Evolutionary conservation across 2,797 vertebrate genomes (phyloP), one percentile per base, ranked within the genome.

Genomic region (Sebastes baramenuke): DNA sequence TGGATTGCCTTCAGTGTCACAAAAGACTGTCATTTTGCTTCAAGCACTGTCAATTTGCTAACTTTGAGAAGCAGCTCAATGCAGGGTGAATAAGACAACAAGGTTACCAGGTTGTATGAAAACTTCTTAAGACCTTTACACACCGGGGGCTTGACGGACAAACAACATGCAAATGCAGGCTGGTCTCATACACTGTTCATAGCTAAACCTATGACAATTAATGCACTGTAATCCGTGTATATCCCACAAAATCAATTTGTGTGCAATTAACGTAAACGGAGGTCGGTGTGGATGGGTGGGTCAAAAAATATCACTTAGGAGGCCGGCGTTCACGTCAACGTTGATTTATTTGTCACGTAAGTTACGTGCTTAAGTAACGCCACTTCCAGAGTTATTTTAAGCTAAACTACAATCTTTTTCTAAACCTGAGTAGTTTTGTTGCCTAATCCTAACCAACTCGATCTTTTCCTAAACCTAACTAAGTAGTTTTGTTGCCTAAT

Each of bases 1-100:
- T 75, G 11, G 24, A 60, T n/a, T 27, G 42, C 18, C 24, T 54
- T 66, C 55, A 58, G 29, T 54, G 61, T 64, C 54, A 79, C 62
- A 68, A 79, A 67, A 66, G 13, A 36, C 18, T 60, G 32, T 49
- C 36, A 60, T 18, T n/a, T 3, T 42, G 30, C 54, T 38, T n/a
- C 5, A 6, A 32, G 34, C 62, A 11, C 16, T 46, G 49, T 60
- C 13, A 10, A 11, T 52, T 34, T 14, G 14, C 42, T 68, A 18
- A 29, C 9, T 64, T 14, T 67, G 20, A 65, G 42, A 67, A 34
- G 52, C 34, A 38, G 8, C 11, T 27, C 72, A 20, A 25, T 66
- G 8, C 13, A 13, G 16, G 8, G n/a, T 36, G 29, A 2, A 20
- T 11, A 64, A 55, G 27, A 5, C 8, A 54, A 14, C 25, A 4